These are phyloP conservation scores for Alloplasta piceator DNA, from an alignment of 2,888 invertebrate species.

Conservation along the genomic window DNA sequence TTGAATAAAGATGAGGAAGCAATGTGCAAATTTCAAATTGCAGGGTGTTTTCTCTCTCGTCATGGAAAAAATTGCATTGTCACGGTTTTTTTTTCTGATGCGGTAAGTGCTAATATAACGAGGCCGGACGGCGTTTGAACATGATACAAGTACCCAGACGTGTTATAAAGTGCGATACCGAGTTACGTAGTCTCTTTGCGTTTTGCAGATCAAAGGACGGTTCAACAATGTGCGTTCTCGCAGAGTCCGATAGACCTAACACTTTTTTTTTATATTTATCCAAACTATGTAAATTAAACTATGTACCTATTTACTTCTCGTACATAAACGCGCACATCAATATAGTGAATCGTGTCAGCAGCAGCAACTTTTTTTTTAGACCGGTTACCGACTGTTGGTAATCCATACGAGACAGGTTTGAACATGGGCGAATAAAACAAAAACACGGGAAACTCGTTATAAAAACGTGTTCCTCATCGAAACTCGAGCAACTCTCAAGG, in stretches of 20 bases:
- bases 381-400: constrained; percentile 28
- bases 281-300: neutral
- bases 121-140: neutral
- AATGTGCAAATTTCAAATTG: too few species aligned
- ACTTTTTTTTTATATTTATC: neutral
- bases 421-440: neutral
- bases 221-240: constrained; percentile 42
- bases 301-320: neutral
- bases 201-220: constrained; percentile 47
- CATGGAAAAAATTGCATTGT: neutral
- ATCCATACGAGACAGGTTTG: neutral
- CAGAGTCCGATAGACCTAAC: constrained; percentile 32
- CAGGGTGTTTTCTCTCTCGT: neutral
- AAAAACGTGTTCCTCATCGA: constrained; percentile 37
- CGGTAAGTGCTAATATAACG: neutral
- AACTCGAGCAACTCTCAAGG: constrained; percentile 34
- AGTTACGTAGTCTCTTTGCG: constrained; percentile 30
- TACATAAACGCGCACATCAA: neutral
- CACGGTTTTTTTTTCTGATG: neutral
- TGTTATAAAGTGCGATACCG: constrained; percentile 11
- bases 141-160: constrained; percentile 27
- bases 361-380: constrained; percentile 29
- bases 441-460: constrained; percentile 35
- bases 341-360: constrained; percentile 3
- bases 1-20: too few species aligned